phyloP scores from a whole-genome alignment of 35 echinoderm and acorn worm genomes.

The Strongylocentrotus purpuratus region DNA sequence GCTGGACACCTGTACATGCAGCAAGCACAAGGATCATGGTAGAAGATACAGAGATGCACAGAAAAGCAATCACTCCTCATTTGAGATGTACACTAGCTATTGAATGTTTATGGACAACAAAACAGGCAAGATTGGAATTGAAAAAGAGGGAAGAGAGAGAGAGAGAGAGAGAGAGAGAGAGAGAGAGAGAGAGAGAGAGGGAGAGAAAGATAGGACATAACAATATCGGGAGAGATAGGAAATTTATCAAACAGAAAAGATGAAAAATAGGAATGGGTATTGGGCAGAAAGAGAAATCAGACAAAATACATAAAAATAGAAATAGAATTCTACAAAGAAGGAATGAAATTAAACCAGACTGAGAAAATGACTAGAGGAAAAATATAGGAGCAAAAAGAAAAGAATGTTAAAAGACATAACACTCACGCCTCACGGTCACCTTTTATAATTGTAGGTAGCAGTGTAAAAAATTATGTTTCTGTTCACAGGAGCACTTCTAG shows the following conservation, averaged over 20 bases:
- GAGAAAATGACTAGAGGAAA: background rate
- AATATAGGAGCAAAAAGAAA: background rate
- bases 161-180: background rate
- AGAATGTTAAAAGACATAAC: too few relatives aligned
- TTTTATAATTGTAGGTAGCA: too few relatives aligned
- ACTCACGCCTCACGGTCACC: too few relatives aligned
- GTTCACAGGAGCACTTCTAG: too few relatives aligned
- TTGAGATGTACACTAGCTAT: background rate
- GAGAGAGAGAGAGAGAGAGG: background rate
- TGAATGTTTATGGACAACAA: background rate
- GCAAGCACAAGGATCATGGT: background rate
- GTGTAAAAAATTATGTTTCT: too few relatives aligned
- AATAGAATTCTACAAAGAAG: background rate
- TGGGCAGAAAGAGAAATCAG: background rate
- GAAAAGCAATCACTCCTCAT: conserved; percentile 1
- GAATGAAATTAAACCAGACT: background rate
- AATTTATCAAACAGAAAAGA: background rate
- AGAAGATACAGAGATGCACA: background rate
- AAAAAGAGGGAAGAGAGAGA: background rate
- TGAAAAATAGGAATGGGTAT: background rate
- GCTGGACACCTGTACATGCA: background rate
- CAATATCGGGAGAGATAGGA: background rate
- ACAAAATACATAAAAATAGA: background rate
- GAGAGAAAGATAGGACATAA: background rate
- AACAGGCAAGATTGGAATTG: background rate